Percentiles rank a stretch among this genome's conserved stretches.
These are phyloP conservation scores for Garra rufa DNA, from an alignment of 2,113 vertebrate genomes.

Conservation along the genomic window DNA sequence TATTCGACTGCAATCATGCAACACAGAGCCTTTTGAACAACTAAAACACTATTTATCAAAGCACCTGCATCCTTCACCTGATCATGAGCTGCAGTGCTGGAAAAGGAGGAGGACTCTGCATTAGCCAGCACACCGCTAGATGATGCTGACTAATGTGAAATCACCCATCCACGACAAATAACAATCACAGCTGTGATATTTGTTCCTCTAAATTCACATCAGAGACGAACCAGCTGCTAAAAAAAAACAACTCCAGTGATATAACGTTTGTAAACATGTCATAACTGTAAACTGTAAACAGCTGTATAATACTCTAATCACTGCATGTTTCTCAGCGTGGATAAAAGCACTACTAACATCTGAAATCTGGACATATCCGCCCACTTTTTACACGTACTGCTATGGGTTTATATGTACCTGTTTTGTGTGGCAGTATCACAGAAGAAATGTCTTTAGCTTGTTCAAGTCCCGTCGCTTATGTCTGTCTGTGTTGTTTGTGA, in stretches of 20 bases:
- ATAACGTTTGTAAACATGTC: neutral
- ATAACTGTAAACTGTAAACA: neutral
- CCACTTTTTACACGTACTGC: neutral
- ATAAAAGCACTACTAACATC: neutral
- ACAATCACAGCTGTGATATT: neutral
- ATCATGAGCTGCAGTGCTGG: neutral
- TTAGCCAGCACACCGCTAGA: neutral
- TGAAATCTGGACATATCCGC: neutral
- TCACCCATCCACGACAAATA: neutral
- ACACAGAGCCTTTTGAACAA: neutral
- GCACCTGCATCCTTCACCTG: neutral
- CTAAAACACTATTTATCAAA: neutral
- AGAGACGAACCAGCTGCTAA: neutral
- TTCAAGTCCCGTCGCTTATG: slow-evolving; percentile 27
- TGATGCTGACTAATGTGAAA: neutral
- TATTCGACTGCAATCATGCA: neutral
- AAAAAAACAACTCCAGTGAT: neutral
- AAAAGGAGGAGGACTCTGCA: neutral
- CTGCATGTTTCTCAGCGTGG: neutral
- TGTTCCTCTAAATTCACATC: neutral
- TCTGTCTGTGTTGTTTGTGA: slow-evolving; percentile 55
- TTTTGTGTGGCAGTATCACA: slow-evolving; percentile 12
- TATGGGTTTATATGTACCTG: slow-evolving; percentile 11
- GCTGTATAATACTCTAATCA: neutral
- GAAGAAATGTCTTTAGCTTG: neutral